Percentiles rank a stretch among this genome's conserved stretches.
Conservation (phyloP, 2,113 vertebrate species). For the Turdus rufiventris region DNA sequence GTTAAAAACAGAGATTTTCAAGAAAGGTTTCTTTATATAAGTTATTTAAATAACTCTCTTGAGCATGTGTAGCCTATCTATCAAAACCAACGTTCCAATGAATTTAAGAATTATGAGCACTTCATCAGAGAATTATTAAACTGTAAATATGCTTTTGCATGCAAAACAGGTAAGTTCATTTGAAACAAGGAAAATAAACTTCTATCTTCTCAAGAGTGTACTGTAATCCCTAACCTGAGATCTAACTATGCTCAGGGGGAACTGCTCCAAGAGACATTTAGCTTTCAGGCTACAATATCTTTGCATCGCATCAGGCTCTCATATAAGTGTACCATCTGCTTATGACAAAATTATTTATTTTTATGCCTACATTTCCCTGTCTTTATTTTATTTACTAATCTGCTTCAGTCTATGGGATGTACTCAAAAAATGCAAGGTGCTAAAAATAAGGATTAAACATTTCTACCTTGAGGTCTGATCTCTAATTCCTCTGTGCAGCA, state of each 20-base stretch:
- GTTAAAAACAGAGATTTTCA: not conserved
- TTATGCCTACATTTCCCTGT: not conserved
- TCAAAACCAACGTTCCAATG: not conserved
- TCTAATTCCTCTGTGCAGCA: not conserved
- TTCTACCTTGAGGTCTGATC: not conserved
- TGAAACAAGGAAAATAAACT: not conserved
- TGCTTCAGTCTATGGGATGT: not conserved
- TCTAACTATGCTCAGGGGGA: not conserved
- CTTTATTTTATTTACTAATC: constrained; percentile 4
- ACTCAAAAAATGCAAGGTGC: not conserved
- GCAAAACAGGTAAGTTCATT: not conserved
- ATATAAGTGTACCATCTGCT: not conserved
- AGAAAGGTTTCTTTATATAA: not conserved
- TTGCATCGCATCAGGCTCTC: not conserved
- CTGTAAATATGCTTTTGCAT: not conserved
- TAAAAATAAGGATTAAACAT: not conserved
- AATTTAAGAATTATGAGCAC: not conserved
- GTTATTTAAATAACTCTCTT: not conserved
- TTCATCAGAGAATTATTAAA: not conserved
- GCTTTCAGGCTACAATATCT: not conserved
- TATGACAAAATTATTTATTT: not conserved
- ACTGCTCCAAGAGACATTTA: not conserved
- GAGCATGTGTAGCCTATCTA: not conserved
- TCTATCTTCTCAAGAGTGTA: not conserved
- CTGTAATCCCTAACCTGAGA: not conserved